Conservation (phyloP, 2,888 invertebrate species). For the Apocheima hispidaria region DNA sequence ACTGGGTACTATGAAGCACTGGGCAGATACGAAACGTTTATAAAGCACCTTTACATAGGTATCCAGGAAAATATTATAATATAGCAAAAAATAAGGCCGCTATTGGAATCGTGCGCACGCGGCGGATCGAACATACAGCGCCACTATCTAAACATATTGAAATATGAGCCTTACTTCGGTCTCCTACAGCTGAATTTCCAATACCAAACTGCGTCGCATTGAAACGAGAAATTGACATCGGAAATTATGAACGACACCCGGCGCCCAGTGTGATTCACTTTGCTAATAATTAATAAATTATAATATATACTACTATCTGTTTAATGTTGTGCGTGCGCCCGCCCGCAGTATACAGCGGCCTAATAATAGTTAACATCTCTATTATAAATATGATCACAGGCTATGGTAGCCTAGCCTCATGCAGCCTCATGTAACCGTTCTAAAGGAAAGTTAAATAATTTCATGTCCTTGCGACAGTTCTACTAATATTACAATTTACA, state of each 20-base stretch:
- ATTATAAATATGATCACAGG: background rate
- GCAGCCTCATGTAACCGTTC: background rate
- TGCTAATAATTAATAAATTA: no score
- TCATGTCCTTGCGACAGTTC: background rate
- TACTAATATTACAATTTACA: background rate
- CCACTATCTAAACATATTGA: no score
- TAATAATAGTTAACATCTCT: background rate
- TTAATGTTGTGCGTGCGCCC: background rate
- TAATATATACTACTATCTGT: background rate
- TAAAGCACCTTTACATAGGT: conserved; percentile 50
- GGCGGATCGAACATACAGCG: no score
- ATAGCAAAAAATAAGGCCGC: background rate
- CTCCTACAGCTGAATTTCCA: no score
- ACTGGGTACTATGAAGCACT: conserved; percentile 65
- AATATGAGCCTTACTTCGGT: no score
- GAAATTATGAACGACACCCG: no score
- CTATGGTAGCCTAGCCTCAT: background rate
- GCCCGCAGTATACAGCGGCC: background rate
- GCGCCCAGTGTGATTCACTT: no score
- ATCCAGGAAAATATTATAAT: background rate
- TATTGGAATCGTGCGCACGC: no score
- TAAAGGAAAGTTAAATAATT: background rate
- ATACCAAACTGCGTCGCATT: no score
- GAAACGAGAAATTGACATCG: no score
- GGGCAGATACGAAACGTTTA: conserved; percentile 46